These are phyloP conservation scores for Neelides folsomi DNA, from an alignment of 2,888 invertebrate species.

Conservation along the genomic window DNA sequence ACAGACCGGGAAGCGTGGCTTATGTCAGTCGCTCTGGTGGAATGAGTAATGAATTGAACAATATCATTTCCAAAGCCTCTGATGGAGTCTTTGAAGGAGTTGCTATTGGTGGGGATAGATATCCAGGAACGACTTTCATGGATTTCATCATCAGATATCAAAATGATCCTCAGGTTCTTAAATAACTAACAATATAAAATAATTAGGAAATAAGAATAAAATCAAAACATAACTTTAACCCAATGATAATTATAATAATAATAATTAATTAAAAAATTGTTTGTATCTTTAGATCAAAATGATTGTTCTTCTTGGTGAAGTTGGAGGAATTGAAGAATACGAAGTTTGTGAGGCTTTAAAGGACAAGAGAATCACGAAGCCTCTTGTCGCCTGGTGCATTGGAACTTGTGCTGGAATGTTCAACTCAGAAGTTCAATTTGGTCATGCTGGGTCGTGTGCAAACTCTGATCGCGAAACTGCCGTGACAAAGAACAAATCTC, in stretches of 20 bases:
- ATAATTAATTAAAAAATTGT: not conserved
- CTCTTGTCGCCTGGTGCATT: constrained; percentile 97
- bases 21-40: constrained; percentile 98
- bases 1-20: constrained; percentile 91
- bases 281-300: constrained; percentile 75
- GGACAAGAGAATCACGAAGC: constrained; percentile 70
- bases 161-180: constrained; percentile 44
- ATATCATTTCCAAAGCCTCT: constrained; percentile 89
- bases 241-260: not conserved
- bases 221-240: not conserved
- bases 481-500: constrained; percentile 72
- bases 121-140: constrained; percentile 96
- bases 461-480: constrained; percentile 90
- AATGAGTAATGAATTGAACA: constrained; percentile 98
- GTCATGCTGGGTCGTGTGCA: constrained; percentile 97
- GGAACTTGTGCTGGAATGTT: constrained; percentile 57
- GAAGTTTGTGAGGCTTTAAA: constrained; percentile 80
- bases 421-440: constrained; percentile 85
- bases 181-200: no score
- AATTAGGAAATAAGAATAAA: no score
- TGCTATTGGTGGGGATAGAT: constrained; percentile 94
- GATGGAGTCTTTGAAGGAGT: constrained; percentile 96
- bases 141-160: constrained; percentile 82
- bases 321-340: constrained; percentile 97
- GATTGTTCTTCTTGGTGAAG: constrained; percentile 90